Evolutionary conservation across 2,888 invertebrate species (phyloP).

Genomic region (Coleophora deauratella): DNA sequence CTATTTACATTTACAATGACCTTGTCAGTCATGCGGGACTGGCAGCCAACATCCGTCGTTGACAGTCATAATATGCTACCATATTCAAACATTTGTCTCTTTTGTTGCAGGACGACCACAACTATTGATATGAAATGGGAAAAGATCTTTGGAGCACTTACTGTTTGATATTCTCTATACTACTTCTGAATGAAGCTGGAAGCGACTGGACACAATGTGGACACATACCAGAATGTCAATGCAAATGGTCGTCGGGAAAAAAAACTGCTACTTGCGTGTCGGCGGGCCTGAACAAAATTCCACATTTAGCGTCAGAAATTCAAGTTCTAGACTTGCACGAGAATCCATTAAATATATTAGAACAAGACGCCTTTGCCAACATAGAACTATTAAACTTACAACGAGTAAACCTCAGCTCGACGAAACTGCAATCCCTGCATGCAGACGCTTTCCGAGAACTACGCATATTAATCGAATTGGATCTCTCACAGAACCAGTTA

Average conservation of each 20-base stretch:
- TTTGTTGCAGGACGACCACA: constrained; percentile 44
- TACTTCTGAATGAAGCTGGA: constrained; percentile 41
- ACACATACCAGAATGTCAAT: constrained; percentile 80
- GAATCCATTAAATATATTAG: constrained; percentile 82
- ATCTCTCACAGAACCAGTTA: constrained; percentile 87
- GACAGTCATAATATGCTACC: too few relatives aligned
- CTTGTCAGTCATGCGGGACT: too few relatives aligned
- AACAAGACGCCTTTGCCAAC: constrained; percentile 84
- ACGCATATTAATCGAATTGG: constrained; percentile 88
- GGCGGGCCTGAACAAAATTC: constrained; percentile 82
- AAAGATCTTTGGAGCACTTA: constrained; percentile 43
- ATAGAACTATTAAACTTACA: constrained; percentile 88
- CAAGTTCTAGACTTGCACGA: constrained; percentile 85
- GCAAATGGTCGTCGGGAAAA: constrained; percentile 95
- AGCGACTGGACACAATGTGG: constrained; percentile 91
- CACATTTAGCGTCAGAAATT: constrained; percentile 69
- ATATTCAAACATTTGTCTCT: too few relatives aligned
- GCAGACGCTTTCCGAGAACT: constrained; percentile 88
- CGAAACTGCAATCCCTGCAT: constrained; percentile 82
- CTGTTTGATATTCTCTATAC: constrained; percentile 32
- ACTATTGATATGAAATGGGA: constrained; percentile 51
- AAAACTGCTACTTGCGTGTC: constrained; percentile 89
- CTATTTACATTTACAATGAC: too few relatives aligned
- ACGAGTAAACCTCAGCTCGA: constrained; percentile 84
- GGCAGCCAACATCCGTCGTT: too few relatives aligned